Base-by-base conservation (phyloP, 2,113 vertebrate genomes). In the Clarias batrachus region DNA sequence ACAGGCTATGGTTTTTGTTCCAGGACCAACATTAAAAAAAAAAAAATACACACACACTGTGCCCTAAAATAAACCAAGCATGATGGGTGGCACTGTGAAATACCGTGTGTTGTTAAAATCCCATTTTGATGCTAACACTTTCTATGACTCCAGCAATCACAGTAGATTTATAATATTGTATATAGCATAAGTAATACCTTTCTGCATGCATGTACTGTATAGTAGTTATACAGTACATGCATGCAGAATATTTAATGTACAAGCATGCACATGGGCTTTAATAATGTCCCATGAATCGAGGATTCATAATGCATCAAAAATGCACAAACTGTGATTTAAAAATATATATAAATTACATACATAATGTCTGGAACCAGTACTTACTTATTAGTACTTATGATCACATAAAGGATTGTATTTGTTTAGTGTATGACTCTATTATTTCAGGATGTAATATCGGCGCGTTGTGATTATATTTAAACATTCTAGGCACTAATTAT, bases 11-110 rank as follows among this genome's bases (percentile, higher is more conserved):
- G 41, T 81, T 68, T 85, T 60, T 90, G 83, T 89, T 89, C 88
- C 60, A 59, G 57, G 65, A 78, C 57, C 37, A 63, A 19, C 48
- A 89, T 19, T 16, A 78, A 91, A 90, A 85, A 37, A 81, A 52
- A 27, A 87, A 27, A 59, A 0, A 27, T 1, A 27, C 11, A 27
- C 3, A 48, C 3, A 76, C 10, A 76, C n/a, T 27, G 48, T 25
- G 13, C 87, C 83, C 68, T 87, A 86, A 89, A 91, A 82, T 86
- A 84, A 60, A 41, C 82, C 54, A 17, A n/a, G 80, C 86, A 74
- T 86, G 90, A 25, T 93, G 93, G 92, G 93, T 93, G 92, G 92
- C 89, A 92, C 63, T 87, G 33, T 9, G 71, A 91, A 25, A 79
- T 21, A 56, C 63, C 56, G 83, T 33, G 52, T 65, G 41, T 78